Conservation (phyloP, 2,113 vertebrate species). For the Acrocephalus arundinaceus region DNA sequence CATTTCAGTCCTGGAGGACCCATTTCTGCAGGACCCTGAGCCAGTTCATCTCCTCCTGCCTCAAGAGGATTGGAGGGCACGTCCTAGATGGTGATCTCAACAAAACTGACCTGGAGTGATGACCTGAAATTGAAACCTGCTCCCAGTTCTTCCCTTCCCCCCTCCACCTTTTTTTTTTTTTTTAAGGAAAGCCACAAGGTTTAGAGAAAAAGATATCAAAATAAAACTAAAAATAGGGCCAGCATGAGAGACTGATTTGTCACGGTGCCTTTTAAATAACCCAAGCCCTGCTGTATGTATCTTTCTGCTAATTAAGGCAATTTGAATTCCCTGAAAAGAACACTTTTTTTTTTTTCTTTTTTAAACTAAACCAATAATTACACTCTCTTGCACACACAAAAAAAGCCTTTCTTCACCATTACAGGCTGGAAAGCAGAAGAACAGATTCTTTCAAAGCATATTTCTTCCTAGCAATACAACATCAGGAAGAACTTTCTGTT, state of each 20-base stretch:
- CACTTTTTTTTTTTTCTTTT: not conserved
- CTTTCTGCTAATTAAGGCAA: conserved; percentile 59
- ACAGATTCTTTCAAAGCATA: not conserved
- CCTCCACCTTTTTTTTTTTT: not conserved
- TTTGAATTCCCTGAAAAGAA: conserved; percentile 56
- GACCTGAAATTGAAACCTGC: not conserved
- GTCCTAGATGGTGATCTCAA: not conserved
- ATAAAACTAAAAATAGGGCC: conserved; percentile 51
- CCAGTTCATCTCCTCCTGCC: not conserved
- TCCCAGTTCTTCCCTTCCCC: not conserved
- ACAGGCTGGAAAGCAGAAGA: conserved; percentile 7
- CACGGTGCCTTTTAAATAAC: conserved; percentile 27
- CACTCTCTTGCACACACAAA: not conserved
- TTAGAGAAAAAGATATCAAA: not conserved
- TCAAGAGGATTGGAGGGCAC: not conserved
- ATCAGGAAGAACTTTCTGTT: conserved; percentile 19
- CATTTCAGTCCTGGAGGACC: not conserved
- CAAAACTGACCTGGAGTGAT: not conserved
- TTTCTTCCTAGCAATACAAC: not conserved
- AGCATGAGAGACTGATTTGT: not conserved
- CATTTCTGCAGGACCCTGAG: not conserved
- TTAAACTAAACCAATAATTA: conserved; percentile 50
- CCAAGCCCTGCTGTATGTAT: conserved; percentile 29
- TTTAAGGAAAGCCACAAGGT: not conserved
- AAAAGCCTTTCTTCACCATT: not conserved